These are phyloP conservation scores for Thalassaphorura encarpata DNA, from an alignment of 1,140 invertebrate genomes.

Conservation along the genomic window DNA sequence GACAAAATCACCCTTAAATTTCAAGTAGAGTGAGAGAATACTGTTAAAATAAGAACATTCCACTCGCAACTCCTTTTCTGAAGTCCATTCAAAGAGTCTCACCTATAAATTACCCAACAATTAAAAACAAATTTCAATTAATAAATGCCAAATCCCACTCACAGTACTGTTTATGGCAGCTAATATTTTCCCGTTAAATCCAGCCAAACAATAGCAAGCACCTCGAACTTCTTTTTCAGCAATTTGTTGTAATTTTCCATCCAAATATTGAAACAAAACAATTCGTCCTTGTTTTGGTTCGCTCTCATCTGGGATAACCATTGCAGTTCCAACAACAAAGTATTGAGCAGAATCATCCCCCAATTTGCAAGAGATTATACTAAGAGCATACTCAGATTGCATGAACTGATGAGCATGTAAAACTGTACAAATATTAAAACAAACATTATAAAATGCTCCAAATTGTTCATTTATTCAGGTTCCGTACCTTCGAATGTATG, in stretches of 20 bases:
- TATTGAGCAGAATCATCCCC: conserved; percentile 85
- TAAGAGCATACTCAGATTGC: conserved; percentile 77
- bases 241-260: conserved; percentile 78
- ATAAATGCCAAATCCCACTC: conserved; percentile 36
- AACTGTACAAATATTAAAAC: conserved; percentile 44
- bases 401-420: conserved; percentile 87
- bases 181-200: conserved; percentile 91
- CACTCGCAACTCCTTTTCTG: conserved; percentile 85
- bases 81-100: conserved; percentile 93
- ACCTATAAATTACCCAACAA: too few relatives aligned
- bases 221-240: conserved; percentile 96
- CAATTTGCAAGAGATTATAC: conserved; percentile 76
- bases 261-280: conserved; percentile 80
- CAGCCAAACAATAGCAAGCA: conserved; percentile 78
- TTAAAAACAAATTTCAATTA: conserved; percentile 3
- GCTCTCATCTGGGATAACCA: conserved; percentile 86
- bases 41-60: conserved; percentile 98
- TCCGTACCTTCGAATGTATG: conserved; percentile 78
- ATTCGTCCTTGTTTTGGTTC: conserved; percentile 85
- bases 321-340: conserved; percentile 87
- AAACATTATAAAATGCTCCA: neutral
- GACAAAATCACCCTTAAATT: conserved; percentile 96
- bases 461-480: neutral
- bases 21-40: conserved; percentile 86
- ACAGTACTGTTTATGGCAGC: conserved; percentile 95